Base-by-base conservation (phyloP, 2,797 vertebrate genomes). In the Apogon hyalosoma region DNA sequence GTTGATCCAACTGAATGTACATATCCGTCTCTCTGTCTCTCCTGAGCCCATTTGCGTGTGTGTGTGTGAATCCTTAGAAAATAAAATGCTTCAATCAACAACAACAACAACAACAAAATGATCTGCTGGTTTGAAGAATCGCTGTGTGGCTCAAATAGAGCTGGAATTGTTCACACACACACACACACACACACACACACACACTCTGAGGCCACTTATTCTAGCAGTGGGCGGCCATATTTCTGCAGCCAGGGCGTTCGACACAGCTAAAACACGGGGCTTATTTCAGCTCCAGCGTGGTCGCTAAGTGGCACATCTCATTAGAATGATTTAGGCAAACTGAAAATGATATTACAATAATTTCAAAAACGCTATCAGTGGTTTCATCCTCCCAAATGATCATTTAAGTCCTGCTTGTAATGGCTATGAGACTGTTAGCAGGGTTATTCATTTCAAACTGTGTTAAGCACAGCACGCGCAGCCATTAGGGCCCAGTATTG, bases 391-490 rank as follows among this genome's bases (percentile, higher is more conserved):
- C 85, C 83, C 73, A 73, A 87, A 84, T 83, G 85, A 86, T 89
- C 83, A 79, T 90, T 92, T 90, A 84, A 90, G 85, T 88, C 87
- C 79, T 88, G 80, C 81, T 79, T 86, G 86, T 91, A 88, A 93
- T 92, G 84, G 88, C 87, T 68, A 80, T 80, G 87, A 88, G 87
- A 81, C 88, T 88, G 88, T 90, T 90, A 89, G 84, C 41, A 59
- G 84, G 82, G 86, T 83, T 88, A 89, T 92, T 94, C 84, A 90
- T 92, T 93, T 92, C 90, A 92, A 84, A 92, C 82, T 87, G 88
- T 90, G 90, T 91, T 93, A 89, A 93, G 90, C 92, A 93, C 92
- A 92, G 90, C 92, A 91, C 85, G 92, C 58, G n/a, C 61, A 53
- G 60, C 79, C 83, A 86, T 90, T 88, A 90, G 69, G 49, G 51